A percentile compares a stretch with the other conserved stretches of the same genome.
These are phyloP conservation scores for Antrozous pallidus DNA, from an alignment of 2,797 vertebrate species.

Conservation along the genomic window DNA sequence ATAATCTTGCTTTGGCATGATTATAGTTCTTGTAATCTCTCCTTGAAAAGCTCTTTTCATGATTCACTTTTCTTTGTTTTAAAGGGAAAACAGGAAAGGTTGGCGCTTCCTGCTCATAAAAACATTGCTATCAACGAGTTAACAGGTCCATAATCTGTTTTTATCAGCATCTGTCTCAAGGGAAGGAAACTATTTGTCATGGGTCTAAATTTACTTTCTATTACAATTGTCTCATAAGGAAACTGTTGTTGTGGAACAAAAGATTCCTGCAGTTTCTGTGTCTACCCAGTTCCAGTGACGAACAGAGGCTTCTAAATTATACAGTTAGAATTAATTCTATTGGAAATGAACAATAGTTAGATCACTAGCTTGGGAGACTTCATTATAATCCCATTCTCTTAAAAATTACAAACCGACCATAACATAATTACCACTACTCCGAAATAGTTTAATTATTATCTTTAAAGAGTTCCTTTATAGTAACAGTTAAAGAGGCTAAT, in stretches of 20 bases:
- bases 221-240: conserved; percentile 58
- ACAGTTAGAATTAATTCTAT: conserved; percentile 37
- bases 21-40: neutral
- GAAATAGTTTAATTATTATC: conserved; percentile 47
- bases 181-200: conserved; percentile 74
- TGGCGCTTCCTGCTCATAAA: conserved; percentile 76
- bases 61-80: conserved; percentile 56
- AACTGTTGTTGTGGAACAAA: conserved; percentile 63
- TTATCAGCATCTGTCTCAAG: conserved; percentile 61
- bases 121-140: conserved; percentile 66
- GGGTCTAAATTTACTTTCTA: conserved; percentile 70
- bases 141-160: conserved; percentile 57
- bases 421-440: conserved; percentile 16
- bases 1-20: neutral
- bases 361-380: conserved; percentile 38
- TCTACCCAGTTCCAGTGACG: conserved; percentile 39
- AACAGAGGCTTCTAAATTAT: conserved; percentile 47
- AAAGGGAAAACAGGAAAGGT: conserved; percentile 81
- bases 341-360: conserved; percentile 51
- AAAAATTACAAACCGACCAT: conserved; percentile 26
- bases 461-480: conserved; percentile 39
- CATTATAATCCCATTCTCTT: conserved; percentile 25
- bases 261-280: conserved; percentile 38
- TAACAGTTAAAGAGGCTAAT: conserved; percentile 29
- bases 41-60: conserved; percentile 14